Base-by-base conservation (phyloP, 2,113 vertebrate genomes). In the Anser brachyrhynchus region DNA sequence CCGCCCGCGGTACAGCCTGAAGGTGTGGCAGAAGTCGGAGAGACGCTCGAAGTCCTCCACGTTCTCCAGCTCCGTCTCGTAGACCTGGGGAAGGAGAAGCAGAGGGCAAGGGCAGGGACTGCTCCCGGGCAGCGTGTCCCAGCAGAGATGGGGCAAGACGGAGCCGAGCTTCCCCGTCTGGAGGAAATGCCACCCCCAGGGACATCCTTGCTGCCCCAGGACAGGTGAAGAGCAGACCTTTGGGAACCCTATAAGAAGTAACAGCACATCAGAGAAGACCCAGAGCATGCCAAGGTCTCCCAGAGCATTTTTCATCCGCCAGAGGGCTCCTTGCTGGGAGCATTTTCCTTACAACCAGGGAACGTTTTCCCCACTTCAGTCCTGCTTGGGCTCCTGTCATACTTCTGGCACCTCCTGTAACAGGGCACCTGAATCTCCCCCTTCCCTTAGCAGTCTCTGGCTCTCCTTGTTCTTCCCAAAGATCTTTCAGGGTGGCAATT, bases 1-100 rank as follows among this genome's bases (percentile, higher is more conserved):
- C 89, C 98, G 98, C 41, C 99, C 99, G 20, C 99, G 98, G 80
- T 98, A 98, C 19, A 99, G 98, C 82, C 98, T 98, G 96, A 99
- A 99, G 7, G 99, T 99, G 81, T 99, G 98, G 92, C 99, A 99
- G 97, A 99, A 99, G 93, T 99, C 99, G 0, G 98, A 98, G 58
- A 99, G 97, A 1, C 97, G 97, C 54, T 98, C 98, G 1, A 99
- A 99, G 11, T 92, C 98, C 18, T 98, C 98, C 3, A 98, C 81
- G 0, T 98, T 98, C 97, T 99, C 99, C 95, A 99, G 80, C 91
- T 99, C 97, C 0, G 72, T 97, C 54, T 99, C 98, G 0, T 98
- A 99, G 65, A 99, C 99, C 99, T 99, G 97, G 10, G 29, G 21
- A 65, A 4, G 41, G 28, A 55, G 39, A 77, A 64, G 1, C 3